Evolutionary conservation across 2,888 invertebrate species (phyloP).

Genomic region (Lamproptera curius): DNA sequence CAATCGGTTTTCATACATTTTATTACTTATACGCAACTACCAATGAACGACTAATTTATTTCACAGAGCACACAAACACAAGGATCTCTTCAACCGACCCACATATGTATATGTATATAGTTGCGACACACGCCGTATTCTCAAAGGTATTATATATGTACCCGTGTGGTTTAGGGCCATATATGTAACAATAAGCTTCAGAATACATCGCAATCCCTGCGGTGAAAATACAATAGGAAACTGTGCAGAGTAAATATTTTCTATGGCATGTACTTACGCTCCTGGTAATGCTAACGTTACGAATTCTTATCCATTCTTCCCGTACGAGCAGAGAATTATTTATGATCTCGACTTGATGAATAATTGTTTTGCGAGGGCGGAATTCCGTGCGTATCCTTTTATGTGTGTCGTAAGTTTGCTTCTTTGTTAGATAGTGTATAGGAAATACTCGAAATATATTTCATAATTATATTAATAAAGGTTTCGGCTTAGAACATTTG

Average conservation of each 20-base stretch:
- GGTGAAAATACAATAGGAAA: constrained; percentile 12
- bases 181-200: not conserved
- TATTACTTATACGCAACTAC: too few relatives aligned
- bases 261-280: not conserved
- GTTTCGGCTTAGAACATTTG: not conserved
- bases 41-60: too few relatives aligned
- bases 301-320: constrained; percentile 2
- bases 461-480: not conserved
- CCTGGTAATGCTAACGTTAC: not conserved
- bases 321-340: not conserved
- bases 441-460: not conserved
- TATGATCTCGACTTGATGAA: not conserved
- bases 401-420: not conserved
- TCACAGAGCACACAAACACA: too few relatives aligned
- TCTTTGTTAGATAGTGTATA: not conserved
- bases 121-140: too few relatives aligned
- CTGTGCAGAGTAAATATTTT: constrained; percentile 1
- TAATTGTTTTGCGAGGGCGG: not conserved
- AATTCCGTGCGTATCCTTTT: not conserved
- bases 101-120: too few relatives aligned
- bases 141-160: too few relatives aligned
- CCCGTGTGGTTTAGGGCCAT: not conserved
- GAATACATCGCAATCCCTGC: not conserved
- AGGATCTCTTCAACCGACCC: too few relatives aligned
- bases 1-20: too few relatives aligned